These are phyloP conservation scores for Oophaga pumilio DNA, from an alignment of 2,113 vertebrate species.

Conservation along the genomic window DNA sequence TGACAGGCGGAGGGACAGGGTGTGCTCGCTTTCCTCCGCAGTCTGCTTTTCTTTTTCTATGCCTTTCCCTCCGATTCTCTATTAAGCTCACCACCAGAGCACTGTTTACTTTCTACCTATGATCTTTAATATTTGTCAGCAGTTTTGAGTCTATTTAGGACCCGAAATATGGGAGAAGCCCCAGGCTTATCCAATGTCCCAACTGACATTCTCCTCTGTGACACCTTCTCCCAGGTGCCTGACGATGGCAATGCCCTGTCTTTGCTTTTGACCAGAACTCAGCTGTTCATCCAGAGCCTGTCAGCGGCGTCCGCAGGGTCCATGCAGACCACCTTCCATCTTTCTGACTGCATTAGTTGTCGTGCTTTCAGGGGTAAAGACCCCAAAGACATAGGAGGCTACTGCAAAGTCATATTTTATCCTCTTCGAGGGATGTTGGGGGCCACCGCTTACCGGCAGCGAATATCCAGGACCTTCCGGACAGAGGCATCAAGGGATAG, in stretches of 20 bases:
- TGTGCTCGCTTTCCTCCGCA: neutral
- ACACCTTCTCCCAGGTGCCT: constrained; percentile 37
- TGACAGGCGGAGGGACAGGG: neutral
- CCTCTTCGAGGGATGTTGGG: constrained; percentile 59
- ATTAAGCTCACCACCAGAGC: constrained; percentile 15
- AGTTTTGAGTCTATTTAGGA: neutral
- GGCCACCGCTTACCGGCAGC: constrained; percentile 46
- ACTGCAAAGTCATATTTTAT: constrained; percentile 63
- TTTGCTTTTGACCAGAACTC: constrained; percentile 47
- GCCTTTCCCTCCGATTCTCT: neutral
- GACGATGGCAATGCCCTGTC: neutral
- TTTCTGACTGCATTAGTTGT: constrained; percentile 63
- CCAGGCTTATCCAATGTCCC: neutral
- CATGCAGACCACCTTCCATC: neutral
- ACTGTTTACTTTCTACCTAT: neutral
- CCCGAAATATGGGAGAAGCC: constrained; percentile 42
- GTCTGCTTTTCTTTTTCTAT: neutral
- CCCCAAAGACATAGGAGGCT: constrained; percentile 55
- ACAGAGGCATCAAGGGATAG: constrained; percentile 46
- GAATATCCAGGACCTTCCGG: constrained; percentile 63
- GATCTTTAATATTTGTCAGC: neutral
- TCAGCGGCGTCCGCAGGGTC: neutral
- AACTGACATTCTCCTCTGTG: constrained; percentile 45
- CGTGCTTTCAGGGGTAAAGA: constrained; percentile 33
- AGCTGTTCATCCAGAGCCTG: constrained; percentile 56